A percentile compares a stretch with the other conserved stretches of the same genome.
These are phyloP conservation scores for Nematolebias whitei DNA, from an alignment of 2,113 vertebrate genomes.

Conservation along the genomic window DNA sequence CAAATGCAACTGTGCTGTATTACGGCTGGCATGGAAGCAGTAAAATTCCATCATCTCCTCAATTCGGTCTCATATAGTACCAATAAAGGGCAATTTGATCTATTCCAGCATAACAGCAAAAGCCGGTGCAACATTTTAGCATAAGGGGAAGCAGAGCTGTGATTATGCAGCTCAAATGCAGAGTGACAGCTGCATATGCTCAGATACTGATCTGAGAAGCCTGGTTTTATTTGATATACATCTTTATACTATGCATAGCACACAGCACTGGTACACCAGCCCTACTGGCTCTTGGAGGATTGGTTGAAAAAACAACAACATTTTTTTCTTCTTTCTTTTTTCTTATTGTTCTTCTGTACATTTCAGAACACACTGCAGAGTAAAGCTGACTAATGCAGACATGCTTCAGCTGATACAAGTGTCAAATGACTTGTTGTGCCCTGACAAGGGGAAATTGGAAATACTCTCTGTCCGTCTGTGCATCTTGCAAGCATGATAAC, in stretches of 20 bases:
- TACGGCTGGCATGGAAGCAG: slow-evolving; percentile 30
- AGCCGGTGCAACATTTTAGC: slow-evolving; percentile 15
- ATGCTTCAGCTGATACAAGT: slow-evolving; percentile 18
- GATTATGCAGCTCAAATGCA: slow-evolving; percentile 6
- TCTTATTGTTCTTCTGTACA: slow-evolving; percentile 31
- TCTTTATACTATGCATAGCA: slow-evolving; percentile 41
- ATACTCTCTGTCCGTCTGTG: too few relatives aligned
- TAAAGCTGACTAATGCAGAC: slow-evolving; percentile 5
- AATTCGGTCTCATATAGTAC: slow-evolving; percentile 27
- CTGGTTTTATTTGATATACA: slow-evolving; percentile 36
- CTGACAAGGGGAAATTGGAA: too few relatives aligned
- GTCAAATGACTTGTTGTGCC: slow-evolving; percentile 32
- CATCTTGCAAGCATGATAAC: too few relatives aligned
- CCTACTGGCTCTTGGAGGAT: slow-evolving; percentile 37
- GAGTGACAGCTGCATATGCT: slow-evolving; percentile 16
- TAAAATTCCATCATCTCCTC: slow-evolving; percentile 44
- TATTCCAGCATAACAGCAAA: slow-evolving; percentile 32
- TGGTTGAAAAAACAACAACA: slow-evolving; percentile 31
- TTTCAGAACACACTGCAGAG: slow-evolving; percentile 29
- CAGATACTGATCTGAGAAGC: slow-evolving; percentile 33
- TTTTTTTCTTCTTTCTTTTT: slow-evolving; percentile 47
- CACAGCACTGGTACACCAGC: background rate
- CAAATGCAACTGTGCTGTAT: slow-evolving; percentile 18
- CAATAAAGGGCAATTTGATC: slow-evolving; percentile 43
- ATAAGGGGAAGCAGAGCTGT: slow-evolving; percentile 31